Conservation (phyloP, 2,113 vertebrate species). For the Pseudopodoces humilis region DNA sequence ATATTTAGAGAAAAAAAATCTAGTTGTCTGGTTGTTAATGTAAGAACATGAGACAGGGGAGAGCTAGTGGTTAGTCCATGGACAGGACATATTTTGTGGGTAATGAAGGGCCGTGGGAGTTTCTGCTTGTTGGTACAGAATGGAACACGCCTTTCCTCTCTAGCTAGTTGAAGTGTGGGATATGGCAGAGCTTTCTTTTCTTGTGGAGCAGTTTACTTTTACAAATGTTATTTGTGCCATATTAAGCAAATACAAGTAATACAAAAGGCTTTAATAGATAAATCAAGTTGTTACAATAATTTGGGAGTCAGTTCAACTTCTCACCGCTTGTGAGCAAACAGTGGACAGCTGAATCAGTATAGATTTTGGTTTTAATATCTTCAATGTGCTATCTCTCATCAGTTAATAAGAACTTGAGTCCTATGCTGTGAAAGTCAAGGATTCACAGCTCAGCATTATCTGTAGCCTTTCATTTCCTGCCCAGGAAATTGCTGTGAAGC, state of each 20-base stretch:
- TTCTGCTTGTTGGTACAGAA: neutral
- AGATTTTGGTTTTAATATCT: slow-evolving; percentile 70
- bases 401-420: slow-evolving; percentile 76
- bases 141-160: neutral
- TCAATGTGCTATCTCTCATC: slow-evolving; percentile 74
- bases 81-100: neutral
- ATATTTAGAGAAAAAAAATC: slow-evolving; percentile 49
- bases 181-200: neutral
- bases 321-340: slow-evolving; percentile 28
- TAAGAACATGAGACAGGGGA: neutral
- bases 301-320: slow-evolving; percentile 22
- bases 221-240: neutral
- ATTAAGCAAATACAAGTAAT: slow-evolving; percentile 3
- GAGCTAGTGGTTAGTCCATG: neutral
- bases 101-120: neutral
- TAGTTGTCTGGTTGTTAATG: slow-evolving; percentile 44
- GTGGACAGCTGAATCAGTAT: slow-evolving; percentile 33
- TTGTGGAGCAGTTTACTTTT: neutral
- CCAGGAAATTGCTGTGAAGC: slow-evolving; percentile 88
- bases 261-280: neutral
- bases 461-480: slow-evolving; percentile 93
- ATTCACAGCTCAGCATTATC: slow-evolving; percentile 49
- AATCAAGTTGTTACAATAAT: slow-evolving; percentile 19
- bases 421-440: slow-evolving; percentile 33
- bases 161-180: neutral